phyloP scores from a whole-genome alignment of 2,888 invertebrate species.

The Andrena minutula region DNA sequence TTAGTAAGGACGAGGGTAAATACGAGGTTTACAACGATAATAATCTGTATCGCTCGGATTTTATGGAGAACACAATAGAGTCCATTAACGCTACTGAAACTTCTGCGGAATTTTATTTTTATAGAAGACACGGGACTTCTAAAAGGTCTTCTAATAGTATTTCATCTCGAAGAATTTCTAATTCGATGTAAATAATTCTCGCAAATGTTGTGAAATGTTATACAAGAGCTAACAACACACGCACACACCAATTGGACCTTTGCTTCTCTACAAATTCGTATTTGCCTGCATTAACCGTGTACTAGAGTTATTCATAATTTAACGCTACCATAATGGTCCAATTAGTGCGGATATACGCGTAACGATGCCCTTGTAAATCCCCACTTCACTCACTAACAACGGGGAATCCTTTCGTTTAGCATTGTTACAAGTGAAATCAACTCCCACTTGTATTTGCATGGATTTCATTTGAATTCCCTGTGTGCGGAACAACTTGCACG shows the following conservation, averaged over 20 bases:
- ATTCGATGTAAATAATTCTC: neutral
- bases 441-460: neutral
- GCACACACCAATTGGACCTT: neutral
- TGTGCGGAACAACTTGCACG: neutral
- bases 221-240: neutral
- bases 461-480: constrained; percentile 25
- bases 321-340: constrained; percentile 21
- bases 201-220: too few species aligned
- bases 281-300: constrained; percentile 28
- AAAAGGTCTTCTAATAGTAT: neutral
- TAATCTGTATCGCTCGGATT: neutral
- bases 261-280: neutral
- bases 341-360: constrained; percentile 41
- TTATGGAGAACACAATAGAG: neutral
- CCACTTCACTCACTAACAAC: constrained; percentile 41
- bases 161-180: neutral
- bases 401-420: constrained; percentile 31
- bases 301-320: constrained; percentile 43
- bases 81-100: neutral
- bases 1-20: neutral
- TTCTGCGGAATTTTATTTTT: neutral
- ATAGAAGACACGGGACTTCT: neutral
- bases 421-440: constrained; percentile 28
- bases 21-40: neutral
- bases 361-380: constrained; percentile 43